Evolutionary conservation across 2,113 vertebrate species (phyloP).

Genomic region (Aptenodytes forsteri): DNA sequence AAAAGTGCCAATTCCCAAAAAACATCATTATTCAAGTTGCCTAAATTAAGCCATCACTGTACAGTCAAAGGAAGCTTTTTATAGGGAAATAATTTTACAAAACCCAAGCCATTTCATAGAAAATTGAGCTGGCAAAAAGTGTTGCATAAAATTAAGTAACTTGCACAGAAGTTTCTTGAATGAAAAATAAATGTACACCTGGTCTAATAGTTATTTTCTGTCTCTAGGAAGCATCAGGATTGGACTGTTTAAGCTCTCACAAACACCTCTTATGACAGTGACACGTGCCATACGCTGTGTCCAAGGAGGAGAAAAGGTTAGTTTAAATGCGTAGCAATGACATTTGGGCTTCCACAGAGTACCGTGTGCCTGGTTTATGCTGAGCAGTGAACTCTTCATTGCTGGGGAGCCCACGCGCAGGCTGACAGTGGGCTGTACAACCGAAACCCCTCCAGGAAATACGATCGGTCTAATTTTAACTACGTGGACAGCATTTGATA

Average conservation of each 20-base stretch:
- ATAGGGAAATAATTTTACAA: not conserved
- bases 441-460: conserved; percentile 40
- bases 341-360: not conserved
- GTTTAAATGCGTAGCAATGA: not conserved
- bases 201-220: not conserved
- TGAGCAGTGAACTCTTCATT: not conserved
- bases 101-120: not conserved
- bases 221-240: not conserved
- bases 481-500: conserved; percentile 62
- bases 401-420: not conserved
- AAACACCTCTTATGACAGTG: not conserved
- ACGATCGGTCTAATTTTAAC: conserved; percentile 74
- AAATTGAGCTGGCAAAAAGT: not conserved
- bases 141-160: not conserved
- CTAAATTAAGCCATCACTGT: not conserved
- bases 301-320: not conserved
- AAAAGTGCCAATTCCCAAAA: not conserved
- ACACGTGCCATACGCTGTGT: not conserved
- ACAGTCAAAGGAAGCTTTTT: not conserved
- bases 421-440: not conserved
- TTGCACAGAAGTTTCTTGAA: not conserved
- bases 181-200: not conserved
- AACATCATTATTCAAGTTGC: not conserved
- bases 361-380: not conserved
- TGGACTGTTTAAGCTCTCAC: not conserved